Base-by-base conservation (phyloP, 1,140 invertebrate genomes). In the Magallana ariakensis region DNA sequence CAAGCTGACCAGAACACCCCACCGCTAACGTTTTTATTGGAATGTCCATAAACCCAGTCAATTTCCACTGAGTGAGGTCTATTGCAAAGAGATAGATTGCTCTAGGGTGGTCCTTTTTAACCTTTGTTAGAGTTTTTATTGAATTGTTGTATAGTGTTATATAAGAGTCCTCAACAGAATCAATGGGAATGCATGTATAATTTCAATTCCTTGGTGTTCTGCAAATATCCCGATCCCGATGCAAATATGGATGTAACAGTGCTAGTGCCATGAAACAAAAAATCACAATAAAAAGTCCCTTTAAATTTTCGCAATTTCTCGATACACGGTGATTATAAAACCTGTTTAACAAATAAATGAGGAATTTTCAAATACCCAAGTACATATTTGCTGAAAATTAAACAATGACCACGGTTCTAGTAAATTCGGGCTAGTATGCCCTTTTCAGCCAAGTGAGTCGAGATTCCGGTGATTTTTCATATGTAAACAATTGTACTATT, bases 371-470 rank as follows among this genome's bases (percentile, higher is more conserved):
- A 75, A 75, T 75, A 33, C 66, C 33, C 66, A 22, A 75, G 66
- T 75, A 75, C 22, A 75, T 26, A 75, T 75, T 75, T 75, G 33
- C 66, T 75, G 66, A 26, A 75, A 75, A 33, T 5, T 11, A 75
- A 75, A 75, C 66, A 75, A 19, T 75, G 66, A 26, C 66, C 66
- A 75, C 22, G 22, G 66, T 75, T 75, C 66, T 75, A 75, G 66
- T 26, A 75, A 75, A 75, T 75, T 75, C 66, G 66, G 66, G 33
- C 66, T 75, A 26, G 22, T 19, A 26, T 75, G 66, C 66, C 33
- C 66, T 75, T 26, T 75, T 75, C 66, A 75, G 22, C 22, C 66
- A 13, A 75, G 66, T 75, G 66, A 75, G 66, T 75, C 22, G 22
- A 75, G 66, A 75, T 75, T 75, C 22, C 66, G 19, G 66, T 33